A percentile compares a stretch with the other conserved stretches of the same genome.
Evolutionary conservation across 2,113 vertebrate species (phyloP).

Genomic region (Pyxicephalus adspersus): DNA sequence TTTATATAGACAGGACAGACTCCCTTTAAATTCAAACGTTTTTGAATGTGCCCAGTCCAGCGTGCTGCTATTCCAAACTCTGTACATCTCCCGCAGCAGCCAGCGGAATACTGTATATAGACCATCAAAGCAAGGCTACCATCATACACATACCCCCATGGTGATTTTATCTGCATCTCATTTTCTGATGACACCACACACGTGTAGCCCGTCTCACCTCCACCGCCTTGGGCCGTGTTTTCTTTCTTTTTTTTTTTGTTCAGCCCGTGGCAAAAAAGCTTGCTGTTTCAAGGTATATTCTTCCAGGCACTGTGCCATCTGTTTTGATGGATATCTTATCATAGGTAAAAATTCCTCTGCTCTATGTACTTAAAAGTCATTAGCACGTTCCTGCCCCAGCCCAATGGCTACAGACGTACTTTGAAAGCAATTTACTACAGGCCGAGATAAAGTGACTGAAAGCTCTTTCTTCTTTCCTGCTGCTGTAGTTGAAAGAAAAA

Average conservation of each 20-base stretch:
- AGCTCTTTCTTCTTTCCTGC: background rate
- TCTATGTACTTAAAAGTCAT: slow-evolving; percentile 42
- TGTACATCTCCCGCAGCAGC: too few species aligned
- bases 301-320: slow-evolving; percentile 41
- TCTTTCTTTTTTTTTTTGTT: slow-evolving; percentile 21
- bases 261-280: slow-evolving; percentile 29
- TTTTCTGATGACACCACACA: slow-evolving; percentile 39
- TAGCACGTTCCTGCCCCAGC: slow-evolving; percentile 24
- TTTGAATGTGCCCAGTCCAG: too few species aligned
- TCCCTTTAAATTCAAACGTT: too few species aligned
- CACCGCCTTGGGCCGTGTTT: slow-evolving; percentile 20
- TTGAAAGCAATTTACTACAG: slow-evolving; percentile 20
- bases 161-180: slow-evolving; percentile 36
- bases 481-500: too few species aligned
- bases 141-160: slow-evolving; percentile 28
- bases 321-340: slow-evolving; percentile 54
- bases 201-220: slow-evolving; percentile 32
- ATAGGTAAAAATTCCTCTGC: slow-evolving; percentile 46
- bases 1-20: too few species aligned
- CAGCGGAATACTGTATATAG: background rate
- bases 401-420: slow-evolving; percentile 21
- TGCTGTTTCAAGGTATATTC: slow-evolving; percentile 35
- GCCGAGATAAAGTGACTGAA: slow-evolving; percentile 6
- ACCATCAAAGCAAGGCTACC: slow-evolving; percentile 19
- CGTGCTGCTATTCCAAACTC: too few species aligned